phyloP scores from a whole-genome alignment of 1,140 invertebrate genomes.

The Caerostris darwini region DNA sequence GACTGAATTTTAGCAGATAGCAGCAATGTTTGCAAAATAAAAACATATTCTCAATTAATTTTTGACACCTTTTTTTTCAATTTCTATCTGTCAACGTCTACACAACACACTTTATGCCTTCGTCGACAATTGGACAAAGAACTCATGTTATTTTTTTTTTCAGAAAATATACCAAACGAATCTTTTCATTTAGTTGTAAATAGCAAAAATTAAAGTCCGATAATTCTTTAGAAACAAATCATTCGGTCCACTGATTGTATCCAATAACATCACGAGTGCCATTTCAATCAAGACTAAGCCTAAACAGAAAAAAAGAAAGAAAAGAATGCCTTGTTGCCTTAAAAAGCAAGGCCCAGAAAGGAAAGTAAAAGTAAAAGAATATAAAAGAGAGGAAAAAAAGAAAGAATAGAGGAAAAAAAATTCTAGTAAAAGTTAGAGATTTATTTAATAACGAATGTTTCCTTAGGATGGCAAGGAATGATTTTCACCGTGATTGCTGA shows the following conservation, averaged over 20 bases:
- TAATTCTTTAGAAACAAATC: conserved; percentile 38
- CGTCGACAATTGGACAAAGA: no score
- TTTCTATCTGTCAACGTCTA: no score
- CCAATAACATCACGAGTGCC: not conserved
- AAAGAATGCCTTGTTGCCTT: not conserved
- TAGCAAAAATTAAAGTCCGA: conserved; percentile 21
- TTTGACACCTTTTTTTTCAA: no score
- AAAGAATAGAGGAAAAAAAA: not conserved
- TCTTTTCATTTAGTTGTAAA: not conserved
- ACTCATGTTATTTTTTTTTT: no score
- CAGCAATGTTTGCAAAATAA: no score
- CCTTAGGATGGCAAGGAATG: conserved; percentile 6
- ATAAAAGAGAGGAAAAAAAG: not conserved
- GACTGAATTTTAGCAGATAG: no score
- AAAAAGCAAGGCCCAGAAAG: not conserved
- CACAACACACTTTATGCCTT: no score
- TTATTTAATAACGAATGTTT: conserved; percentile 65
- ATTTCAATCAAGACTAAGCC: conserved; percentile 25
- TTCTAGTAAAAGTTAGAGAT: conserved; percentile 62
- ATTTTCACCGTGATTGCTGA: conserved; percentile 60
- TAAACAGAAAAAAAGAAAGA: not conserved
- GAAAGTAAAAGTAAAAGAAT: not conserved
- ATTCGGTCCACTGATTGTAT: not conserved
- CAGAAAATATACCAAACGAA: not conserved
- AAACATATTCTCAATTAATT: no score